Percentiles rank a stretch among this genome's conserved stretches.
phyloP scores from a whole-genome alignment of 2,797 vertebrate genomes.

The Sebastes kiyomatsui region DNA sequence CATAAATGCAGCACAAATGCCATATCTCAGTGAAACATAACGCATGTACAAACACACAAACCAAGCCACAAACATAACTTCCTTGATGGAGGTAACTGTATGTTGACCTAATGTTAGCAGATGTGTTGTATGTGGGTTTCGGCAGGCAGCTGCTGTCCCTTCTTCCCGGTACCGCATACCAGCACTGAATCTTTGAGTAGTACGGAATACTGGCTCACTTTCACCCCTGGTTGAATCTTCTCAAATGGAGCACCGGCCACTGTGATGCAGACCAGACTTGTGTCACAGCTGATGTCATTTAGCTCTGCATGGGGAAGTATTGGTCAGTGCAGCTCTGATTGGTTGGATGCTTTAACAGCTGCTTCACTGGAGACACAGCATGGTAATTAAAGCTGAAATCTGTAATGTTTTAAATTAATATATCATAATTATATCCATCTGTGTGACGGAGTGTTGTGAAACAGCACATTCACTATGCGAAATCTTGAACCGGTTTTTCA shows the following conservation, averaged over 20 bases:
- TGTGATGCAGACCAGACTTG: conserved; percentile 22
- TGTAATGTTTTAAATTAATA: not conserved
- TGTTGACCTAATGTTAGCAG: too few relatives aligned
- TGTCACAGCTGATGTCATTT: conserved; percentile 28
- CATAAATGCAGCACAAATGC: too few relatives aligned
- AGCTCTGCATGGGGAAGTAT: not conserved
- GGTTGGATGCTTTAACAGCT: not conserved
- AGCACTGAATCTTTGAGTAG: too few relatives aligned
- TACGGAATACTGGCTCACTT: too few relatives aligned
- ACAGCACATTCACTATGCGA: not conserved
- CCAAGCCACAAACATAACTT: too few relatives aligned
- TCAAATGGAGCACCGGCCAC: not conserved
- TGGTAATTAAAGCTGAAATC: conserved; percentile 22
- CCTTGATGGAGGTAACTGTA: too few relatives aligned
- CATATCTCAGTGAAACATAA: too few relatives aligned
- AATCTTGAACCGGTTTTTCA: conserved; percentile 1
- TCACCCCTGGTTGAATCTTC: not conserved
- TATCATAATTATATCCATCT: conserved; percentile 4
- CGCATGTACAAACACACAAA: too few relatives aligned
- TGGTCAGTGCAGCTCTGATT: conserved; percentile 10
- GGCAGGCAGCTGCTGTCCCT: too few relatives aligned
- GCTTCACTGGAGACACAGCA: not conserved
- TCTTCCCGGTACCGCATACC: too few relatives aligned
- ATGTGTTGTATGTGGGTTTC: too few relatives aligned
- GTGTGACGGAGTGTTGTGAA: not conserved